Evolutionary conservation across 2,888 invertebrate genomes (phyloP).

Genomic region (Amphimallon solstitiale): DNA sequence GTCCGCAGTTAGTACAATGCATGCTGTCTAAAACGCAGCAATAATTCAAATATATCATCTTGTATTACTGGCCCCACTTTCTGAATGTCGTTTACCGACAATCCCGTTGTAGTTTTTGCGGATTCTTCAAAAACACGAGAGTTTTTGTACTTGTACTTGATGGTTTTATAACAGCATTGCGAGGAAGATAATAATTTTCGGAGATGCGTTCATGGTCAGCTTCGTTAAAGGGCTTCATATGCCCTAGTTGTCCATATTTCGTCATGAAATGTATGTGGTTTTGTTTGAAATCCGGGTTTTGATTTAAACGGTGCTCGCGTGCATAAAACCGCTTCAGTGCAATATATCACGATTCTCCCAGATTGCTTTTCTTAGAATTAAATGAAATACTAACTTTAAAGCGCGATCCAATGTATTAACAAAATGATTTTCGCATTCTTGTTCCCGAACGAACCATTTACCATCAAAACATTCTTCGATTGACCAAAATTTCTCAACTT

Average conservation of each 20-base stretch:
- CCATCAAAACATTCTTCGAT: not conserved
- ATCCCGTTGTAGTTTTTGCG: not conserved
- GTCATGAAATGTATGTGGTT: not conserved
- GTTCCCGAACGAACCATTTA: not conserved
- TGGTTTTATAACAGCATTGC: not conserved
- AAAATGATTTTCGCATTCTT: not conserved
- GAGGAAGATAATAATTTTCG: not conserved
- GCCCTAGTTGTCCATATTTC: not conserved
- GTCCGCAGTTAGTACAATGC: not conserved
- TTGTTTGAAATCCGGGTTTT: not conserved
- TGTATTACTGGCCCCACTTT: not conserved
- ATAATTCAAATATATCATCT: not conserved
- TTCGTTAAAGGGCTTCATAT: not conserved
- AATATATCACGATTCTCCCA: not conserved
- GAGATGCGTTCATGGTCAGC: not conserved
- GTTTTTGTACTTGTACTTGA: not conserved
- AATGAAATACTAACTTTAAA: not conserved
- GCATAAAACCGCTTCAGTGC: not conserved
- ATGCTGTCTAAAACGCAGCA: slow-evolving; percentile 7
- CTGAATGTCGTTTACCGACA: too few species aligned
- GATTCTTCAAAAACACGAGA: not conserved
- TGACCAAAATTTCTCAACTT: not conserved
- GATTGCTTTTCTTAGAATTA: not conserved
- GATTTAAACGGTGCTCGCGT: not conserved
- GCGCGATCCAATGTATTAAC: not conserved